Conservation (phyloP, 2,113 vertebrate species). For the Mobula hypostoma region DNA sequence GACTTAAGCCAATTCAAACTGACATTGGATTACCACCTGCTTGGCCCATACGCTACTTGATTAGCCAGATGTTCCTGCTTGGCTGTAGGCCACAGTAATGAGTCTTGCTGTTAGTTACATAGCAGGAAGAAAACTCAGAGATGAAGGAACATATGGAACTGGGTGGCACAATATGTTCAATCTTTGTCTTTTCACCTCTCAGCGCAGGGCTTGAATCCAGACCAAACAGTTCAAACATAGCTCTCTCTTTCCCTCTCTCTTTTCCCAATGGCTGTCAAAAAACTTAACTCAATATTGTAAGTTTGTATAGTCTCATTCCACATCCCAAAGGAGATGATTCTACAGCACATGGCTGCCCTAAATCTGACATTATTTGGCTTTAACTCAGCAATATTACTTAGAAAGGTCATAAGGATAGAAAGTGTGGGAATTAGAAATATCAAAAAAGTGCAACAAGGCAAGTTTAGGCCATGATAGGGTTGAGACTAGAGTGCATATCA, state of each 20-base stretch:
- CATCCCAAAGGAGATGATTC: conserved; percentile 23
- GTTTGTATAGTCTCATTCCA: conserved; percentile 17
- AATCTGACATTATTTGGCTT: conserved; percentile 31
- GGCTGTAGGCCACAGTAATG: neutral
- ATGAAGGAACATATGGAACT: conserved; percentile 27
- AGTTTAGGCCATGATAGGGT: neutral
- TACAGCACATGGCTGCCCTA: conserved; percentile 27
- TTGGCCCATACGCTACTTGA: conserved; percentile 29
- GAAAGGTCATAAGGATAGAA: conserved; percentile 26
- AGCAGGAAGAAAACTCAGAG: conserved; percentile 17
- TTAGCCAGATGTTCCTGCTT: conserved; percentile 30
- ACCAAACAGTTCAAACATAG: neutral
- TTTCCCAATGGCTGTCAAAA: conserved; percentile 5
- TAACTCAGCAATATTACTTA: conserved; percentile 20
- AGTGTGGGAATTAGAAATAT: conserved; percentile 24
- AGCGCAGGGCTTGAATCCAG: conserved; percentile 15
- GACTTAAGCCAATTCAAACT: conserved; percentile 27
- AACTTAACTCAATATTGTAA: neutral
- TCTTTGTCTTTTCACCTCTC: conserved; percentile 15
- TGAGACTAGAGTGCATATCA: too few relatives aligned
- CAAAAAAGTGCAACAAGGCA: neutral
- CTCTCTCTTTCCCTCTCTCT: neutral
- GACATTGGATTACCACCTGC: conserved; percentile 32
- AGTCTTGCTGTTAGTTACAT: conserved; percentile 21
- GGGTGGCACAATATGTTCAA: conserved; percentile 21